Conservation (phyloP, 2,888 invertebrate genomes). For the Sarcophaga rosellei region DNA sequence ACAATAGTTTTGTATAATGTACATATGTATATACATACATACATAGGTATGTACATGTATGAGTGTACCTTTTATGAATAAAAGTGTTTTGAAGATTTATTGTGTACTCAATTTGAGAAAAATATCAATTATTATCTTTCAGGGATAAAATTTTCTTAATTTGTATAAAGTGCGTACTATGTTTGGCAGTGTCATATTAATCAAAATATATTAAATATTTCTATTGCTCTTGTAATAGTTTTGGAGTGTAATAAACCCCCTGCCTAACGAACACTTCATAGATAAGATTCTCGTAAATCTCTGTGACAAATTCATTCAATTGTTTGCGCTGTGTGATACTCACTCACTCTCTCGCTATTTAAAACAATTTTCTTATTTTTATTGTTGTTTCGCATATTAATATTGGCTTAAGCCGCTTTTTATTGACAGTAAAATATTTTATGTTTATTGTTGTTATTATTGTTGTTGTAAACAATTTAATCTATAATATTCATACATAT, state of each 20-base stretch:
- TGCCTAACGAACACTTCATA: constrained; percentile 2
- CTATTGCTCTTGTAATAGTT: background rate
- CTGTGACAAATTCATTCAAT: background rate
- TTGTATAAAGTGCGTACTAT: no score
- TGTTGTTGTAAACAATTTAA: constrained; percentile 35
- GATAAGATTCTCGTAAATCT: constrained; percentile 40
- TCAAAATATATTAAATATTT: background rate
- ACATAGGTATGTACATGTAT: no score
- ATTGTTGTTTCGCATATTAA: background rate
- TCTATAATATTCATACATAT: constrained; percentile 19
- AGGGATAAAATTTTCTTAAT: background rate
- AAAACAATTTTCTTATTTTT: background rate
- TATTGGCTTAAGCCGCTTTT: no score
- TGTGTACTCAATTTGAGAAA: no score
- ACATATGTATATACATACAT: no score
- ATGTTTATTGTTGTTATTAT: constrained; percentile 35
- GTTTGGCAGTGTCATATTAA: background rate
- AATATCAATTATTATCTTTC: no score
- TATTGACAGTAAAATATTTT: background rate
- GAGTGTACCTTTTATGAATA: no score
- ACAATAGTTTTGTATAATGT: no score
- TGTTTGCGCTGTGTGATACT: background rate
- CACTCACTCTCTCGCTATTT: background rate
- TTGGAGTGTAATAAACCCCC: background rate
- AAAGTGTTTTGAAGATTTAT: no score